phyloP scores from a whole-genome alignment of 2,888 invertebrate genomes.

The Acanthacorydalis orientalis region DNA sequence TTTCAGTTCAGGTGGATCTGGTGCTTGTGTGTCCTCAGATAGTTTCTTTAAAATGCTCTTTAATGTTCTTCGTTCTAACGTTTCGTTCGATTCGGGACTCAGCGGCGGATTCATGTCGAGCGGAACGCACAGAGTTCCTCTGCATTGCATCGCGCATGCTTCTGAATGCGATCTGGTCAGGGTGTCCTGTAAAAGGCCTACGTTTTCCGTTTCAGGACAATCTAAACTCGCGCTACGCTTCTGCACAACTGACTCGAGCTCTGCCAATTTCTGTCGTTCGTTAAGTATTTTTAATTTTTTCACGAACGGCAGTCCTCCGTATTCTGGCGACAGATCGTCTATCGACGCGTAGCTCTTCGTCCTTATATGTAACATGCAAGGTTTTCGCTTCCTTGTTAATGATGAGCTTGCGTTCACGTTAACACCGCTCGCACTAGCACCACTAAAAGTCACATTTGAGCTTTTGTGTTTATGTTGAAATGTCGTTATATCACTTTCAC shows the following conservation, averaged over 20 bases:
- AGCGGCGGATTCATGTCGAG: constrained; percentile 21
- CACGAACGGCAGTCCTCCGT: constrained; percentile 70
- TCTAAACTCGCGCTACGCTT: constrained; percentile 69
- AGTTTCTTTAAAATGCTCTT: constrained; percentile 76
- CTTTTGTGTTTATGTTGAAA: not conserved
- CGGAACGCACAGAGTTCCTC: constrained; percentile 8
- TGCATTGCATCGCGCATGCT: constrained; percentile 54
- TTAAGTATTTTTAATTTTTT: constrained; percentile 78
- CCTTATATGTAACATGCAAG: constrained; percentile 10
- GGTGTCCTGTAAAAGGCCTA: constrained; percentile 30
- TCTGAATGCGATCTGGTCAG: constrained; percentile 67
- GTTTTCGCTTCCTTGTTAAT: constrained; percentile 9
- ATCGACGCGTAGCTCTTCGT: constrained; percentile 65
- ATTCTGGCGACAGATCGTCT: constrained; percentile 74
- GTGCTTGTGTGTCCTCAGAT: constrained; percentile 39
- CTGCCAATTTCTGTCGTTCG: constrained; percentile 71
- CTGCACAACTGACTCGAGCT: constrained; percentile 59
- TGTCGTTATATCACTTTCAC: constrained; percentile 10
- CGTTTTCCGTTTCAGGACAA: constrained; percentile 38
- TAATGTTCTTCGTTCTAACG: constrained; percentile 59
- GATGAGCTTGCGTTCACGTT: not conserved
- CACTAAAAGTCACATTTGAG: not conserved
- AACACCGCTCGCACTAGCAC: not conserved
- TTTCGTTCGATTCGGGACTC: constrained; percentile 63
- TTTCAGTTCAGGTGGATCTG: constrained; percentile 38